phyloP scores from a whole-genome alignment of 2,888 invertebrate species.

The Ferrisia virgata region DNA sequence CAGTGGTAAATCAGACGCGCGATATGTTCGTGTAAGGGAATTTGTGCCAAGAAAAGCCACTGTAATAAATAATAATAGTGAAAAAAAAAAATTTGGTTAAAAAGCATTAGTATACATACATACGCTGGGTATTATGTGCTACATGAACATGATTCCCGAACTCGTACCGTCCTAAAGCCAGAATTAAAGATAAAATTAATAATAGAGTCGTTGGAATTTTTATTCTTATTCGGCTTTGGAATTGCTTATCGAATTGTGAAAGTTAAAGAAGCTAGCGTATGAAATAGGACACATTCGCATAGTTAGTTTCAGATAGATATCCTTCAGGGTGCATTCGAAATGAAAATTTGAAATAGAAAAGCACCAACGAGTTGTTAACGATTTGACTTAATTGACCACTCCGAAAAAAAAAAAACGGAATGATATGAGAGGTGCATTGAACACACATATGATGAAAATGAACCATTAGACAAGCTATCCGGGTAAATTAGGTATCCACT shows the following conservation, averaged over 20 bases:
- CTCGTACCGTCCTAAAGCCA: not conserved
- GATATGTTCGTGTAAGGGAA: slow-evolving; percentile 10
- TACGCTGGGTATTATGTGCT: not conserved
- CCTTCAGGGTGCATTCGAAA: no score
- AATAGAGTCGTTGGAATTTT: not conserved
- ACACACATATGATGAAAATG: no score
- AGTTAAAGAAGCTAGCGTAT: no score
- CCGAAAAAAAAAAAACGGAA: no score
- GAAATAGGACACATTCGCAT: no score
- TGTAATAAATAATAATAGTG: slow-evolving; percentile 16
- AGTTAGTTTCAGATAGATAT: no score
- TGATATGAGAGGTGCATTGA: no score
- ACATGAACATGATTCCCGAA: not conserved
- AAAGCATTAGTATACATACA: not conserved
- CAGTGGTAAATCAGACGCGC: slow-evolving; percentile 33
- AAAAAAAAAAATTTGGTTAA: slow-evolving; percentile 3
- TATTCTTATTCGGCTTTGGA: not conserved
- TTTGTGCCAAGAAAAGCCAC: slow-evolving; percentile 28
- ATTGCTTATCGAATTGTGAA: not conserved
- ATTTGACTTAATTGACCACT: no score
- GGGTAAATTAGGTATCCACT: no score
- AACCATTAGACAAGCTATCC: no score
- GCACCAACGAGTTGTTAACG: no score
- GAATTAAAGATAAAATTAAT: slow-evolving; percentile 13
- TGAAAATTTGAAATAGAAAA: no score